Base-by-base conservation (phyloP, 2,888 invertebrate species). In the Pheosia gnoma region DNA sequence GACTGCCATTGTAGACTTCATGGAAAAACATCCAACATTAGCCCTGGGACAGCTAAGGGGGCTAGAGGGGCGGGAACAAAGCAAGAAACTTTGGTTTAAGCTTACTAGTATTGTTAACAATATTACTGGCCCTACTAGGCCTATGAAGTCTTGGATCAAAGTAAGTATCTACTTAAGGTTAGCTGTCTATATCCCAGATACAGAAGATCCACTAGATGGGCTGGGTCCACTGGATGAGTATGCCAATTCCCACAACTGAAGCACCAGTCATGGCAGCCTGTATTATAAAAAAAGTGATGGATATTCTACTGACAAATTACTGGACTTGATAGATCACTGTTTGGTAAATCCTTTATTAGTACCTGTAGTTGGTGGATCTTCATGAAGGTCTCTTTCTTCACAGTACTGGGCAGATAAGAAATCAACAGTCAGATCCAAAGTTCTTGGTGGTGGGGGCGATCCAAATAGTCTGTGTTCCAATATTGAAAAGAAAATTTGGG, bases 331-430 rank as follows among this genome's bases (percentile, higher is more conserved):
- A 25, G 25, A 25, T 25, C 2, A 25, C 25, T 25, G 25, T 25
- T 25, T 25, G 0, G 25, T 25, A 25, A 25, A 25, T 25, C 25
- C 25, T 25, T 25, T 25, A 25, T 0, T 25, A 25, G 25, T 25
- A 25, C 2, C 25, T 25, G 25, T 25, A 25, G 25, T 25, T 25
- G 25, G 25, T 25, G 25, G 25, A 0, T 25, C 25, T 25, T 25
- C 25, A 25, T 25, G 25, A 25, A 25, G 25, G 25, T 37, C 36
- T 59, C 38, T 56, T 61, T 59, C 65, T 66, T 85, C 82, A 45
- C 79, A 93, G 93, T 93, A 85, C 60, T 93, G 93, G 93, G 91
- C 92, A 4, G 93, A 93, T 66, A 93, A 93, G 67, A 93, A 93
- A 66, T 92, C 91, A 3, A 87, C 90, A 52, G 90, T 93, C 0